A percentile compares a stretch with the other conserved stretches of the same genome.
Conservation (phyloP, 2,113 vertebrate species). For the Melanostigma gelatinosum region DNA sequence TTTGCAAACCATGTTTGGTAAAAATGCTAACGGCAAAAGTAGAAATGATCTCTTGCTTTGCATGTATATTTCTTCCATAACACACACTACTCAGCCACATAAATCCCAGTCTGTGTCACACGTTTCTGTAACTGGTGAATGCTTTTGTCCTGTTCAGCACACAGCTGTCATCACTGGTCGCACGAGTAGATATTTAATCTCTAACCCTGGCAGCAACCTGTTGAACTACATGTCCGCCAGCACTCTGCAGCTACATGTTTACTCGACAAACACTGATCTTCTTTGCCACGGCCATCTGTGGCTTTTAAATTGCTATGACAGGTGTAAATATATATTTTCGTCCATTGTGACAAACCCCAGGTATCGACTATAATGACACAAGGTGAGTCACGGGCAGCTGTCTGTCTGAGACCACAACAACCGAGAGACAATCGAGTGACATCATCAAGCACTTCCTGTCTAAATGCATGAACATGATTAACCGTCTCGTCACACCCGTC, state of each 20-base stretch:
- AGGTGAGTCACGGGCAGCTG: conserved; percentile 20
- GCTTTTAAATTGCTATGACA: not conserved
- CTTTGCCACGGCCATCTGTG: not conserved
- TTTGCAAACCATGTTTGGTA: not conserved
- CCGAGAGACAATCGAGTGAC: not conserved
- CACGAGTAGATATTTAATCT: not conserved
- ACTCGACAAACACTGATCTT: not conserved
- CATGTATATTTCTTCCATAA: not conserved
- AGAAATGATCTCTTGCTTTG: not conserved
- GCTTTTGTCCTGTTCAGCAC: not conserved
- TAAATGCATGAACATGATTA: conserved; percentile 10
- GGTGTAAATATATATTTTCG: conserved; percentile 1
- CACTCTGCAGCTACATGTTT: not conserved
- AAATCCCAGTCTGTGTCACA: not conserved
- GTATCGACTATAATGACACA: conserved; percentile 14
- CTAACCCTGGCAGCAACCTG: not conserved
- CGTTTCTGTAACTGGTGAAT: not conserved
- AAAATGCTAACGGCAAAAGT: not conserved
- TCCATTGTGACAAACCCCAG: not conserved
- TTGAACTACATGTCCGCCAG: conserved; percentile 1
- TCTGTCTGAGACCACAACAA: conserved; percentile 23
- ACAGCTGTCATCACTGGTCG: not conserved
- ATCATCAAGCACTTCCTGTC: conserved; percentile 13
- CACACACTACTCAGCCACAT: not conserved
- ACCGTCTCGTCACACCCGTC: conserved; percentile 10